Evolutionary conservation across 2,888 invertebrate genomes (phyloP).

Genomic region (Limnephilus auricula): DNA sequence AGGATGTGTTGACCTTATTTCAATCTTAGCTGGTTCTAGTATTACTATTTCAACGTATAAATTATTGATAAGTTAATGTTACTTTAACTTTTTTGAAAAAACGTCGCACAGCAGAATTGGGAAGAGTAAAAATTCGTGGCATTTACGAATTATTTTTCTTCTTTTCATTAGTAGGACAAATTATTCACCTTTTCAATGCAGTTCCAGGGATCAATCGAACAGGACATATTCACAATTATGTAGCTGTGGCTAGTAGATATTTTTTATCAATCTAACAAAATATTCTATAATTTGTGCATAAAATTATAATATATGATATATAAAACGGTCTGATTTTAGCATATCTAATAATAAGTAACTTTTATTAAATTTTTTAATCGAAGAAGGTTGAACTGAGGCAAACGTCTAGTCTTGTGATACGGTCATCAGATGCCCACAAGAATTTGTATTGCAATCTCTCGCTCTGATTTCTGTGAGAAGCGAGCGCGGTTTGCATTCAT

Average conservation of each 20-base stretch:
- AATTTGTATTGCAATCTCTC: constrained; percentile 15
- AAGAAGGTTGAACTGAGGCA: neutral
- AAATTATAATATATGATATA: neutral
- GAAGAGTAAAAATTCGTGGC: too few species aligned
- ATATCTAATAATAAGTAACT: neutral
- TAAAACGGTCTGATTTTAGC: neutral
- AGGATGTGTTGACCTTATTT: too few species aligned
- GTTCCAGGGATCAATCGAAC: neutral
- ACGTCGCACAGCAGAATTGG: too few species aligned
- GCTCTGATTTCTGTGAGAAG: constrained; percentile 2
- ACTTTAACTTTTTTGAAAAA: too few species aligned
- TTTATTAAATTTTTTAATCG: too few species aligned
- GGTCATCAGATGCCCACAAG: neutral
- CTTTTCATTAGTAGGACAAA: neutral
- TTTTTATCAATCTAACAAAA: too few species aligned
- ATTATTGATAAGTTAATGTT: too few species aligned
- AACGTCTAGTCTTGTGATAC: neutral
- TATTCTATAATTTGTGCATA: too few species aligned
- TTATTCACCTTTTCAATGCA: neutral
- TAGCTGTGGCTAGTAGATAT: neutral
- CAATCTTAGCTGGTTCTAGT: too few species aligned
- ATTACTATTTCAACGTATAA: too few species aligned
- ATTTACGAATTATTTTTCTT: too few species aligned
- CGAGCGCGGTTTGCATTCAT: neutral
- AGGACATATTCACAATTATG: neutral